Base-by-base conservation (phyloP, 2,888 invertebrate genomes). In the Pedicia rivosa region DNA sequence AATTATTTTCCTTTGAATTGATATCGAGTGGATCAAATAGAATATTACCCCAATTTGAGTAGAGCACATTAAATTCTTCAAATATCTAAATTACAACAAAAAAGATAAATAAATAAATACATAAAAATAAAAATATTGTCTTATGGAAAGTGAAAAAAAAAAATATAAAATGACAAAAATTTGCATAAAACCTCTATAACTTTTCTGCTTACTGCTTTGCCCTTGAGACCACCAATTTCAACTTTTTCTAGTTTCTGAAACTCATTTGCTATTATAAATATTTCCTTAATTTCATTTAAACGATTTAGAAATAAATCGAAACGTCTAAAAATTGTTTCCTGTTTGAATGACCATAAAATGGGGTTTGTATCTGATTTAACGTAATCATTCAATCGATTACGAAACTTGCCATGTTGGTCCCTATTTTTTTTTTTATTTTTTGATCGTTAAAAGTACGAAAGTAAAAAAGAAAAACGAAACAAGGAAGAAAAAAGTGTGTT, bases 211-310 rank as follows among this genome's bases (percentile, higher is more conserved):
- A 77, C 62, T 16, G 60, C 65, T 44, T 72, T 72, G 2, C 78
- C 79, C 40, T 70, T 66, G 6, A 76, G 52, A 1, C 78, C 84
- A 28, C 78, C 77, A 38, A 84, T 70, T 51, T 81, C 81, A 2
- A 87, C 74, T 54, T 84, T 87, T 57, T 94, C 92, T 42, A 92
- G 57, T 54, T 88, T 90, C 30, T 74, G 61, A 56, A 87, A 87
- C 54, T 92, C 91, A 3, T 76, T 64, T 0, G 79, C 79, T 0
- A 80, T 76, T 28, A 74, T 71, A 44, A 91, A 73, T 43, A 92
- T 68, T 3, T 65, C 63, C 59, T 78, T 65, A 5, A 86, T 67
- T 50, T 76, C 66, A 35, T 63, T 59, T 2, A 86, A 58, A 8
- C 83, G 65, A 12, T 70, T 63, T 38, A 72, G 61, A 51, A 76